phyloP scores from a whole-genome alignment of 2,888 invertebrate genomes.

The Mantis religiosa region DNA sequence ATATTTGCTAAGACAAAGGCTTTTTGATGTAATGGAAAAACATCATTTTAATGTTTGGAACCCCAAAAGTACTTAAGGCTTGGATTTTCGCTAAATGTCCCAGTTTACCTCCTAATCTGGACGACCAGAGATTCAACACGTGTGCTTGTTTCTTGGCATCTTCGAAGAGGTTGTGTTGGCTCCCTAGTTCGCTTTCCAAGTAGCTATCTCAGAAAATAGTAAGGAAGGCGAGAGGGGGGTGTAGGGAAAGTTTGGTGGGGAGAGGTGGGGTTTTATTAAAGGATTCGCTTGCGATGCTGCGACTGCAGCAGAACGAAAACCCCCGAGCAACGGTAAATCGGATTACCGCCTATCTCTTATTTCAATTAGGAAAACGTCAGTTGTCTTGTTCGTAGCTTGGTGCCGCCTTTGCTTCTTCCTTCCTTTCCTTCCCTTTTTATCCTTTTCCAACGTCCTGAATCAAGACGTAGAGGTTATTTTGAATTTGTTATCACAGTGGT shows the following conservation, averaged over 20 bases:
- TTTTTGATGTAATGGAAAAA: no score
- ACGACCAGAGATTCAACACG: background rate
- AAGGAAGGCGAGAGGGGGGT: background rate
- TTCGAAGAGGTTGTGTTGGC: background rate
- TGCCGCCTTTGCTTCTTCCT: background rate
- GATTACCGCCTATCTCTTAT: constrained; percentile 15
- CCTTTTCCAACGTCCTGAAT: background rate
- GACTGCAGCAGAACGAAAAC: constrained; percentile 6
- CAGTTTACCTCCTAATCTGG: background rate
- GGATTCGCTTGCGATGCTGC: constrained; percentile 2
- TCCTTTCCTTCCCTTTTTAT: background rate
- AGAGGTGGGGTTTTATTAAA: constrained; percentile 13
- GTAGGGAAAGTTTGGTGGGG: background rate
- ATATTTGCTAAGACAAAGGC: no score
- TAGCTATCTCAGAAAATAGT: background rate
- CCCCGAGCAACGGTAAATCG: constrained; percentile 11
- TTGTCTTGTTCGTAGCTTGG: background rate
- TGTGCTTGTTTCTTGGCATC: background rate
- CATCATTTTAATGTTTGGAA: no score
- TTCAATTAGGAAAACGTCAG: constrained; percentile 15
- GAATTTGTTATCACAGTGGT: background rate
- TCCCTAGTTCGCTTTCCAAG: background rate
- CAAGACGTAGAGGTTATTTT: background rate
- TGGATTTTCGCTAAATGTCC: no score
- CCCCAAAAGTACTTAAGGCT: no score